Evolutionary conservation across 2,113 vertebrate species (phyloP), one percentile per base, ranked within the genome.

Genomic region (Neotoma lepida): DNA sequence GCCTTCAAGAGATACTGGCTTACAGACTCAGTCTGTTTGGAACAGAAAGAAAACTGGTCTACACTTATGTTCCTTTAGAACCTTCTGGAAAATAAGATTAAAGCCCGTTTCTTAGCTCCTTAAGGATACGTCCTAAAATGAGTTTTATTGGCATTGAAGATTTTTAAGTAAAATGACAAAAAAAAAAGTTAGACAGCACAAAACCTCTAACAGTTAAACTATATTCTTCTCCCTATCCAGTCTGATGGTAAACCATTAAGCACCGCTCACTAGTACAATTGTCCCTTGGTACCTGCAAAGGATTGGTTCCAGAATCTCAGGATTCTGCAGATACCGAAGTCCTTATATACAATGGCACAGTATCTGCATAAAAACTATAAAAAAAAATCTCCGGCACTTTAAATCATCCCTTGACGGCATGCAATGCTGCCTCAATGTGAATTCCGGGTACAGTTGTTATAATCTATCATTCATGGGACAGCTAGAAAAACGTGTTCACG

Each of bases 231-330:
- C 39, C 41, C n/a, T 7, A 2, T 63, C 58, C 9, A 18, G 61
- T 6, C 14, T 1, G 0, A 6, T 0, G 2, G 39, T 4, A 33
- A 70, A 15, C 30, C 0, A 61, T 51, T 4, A 26, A 17, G 0
- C 6, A 17, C 28, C 10, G 8, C 33, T 33, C 18, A 4, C 6
- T 2, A 9, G 41, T 22, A 81, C 51, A 22, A n/a, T 2, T 28
- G 3, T 73, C 80, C 68, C 10, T 13, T 2, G 28, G 64, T 13
- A 86, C n/a, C 70, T 66, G 26, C n/a, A 77, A 61, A 46, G 46
- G 9, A 66, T 9, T 26, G 61, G 35, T 18, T 46, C 49, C 15
- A 80, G 71, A 66, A 44, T 13, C 58, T 15, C 28, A 77, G 84
- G 49, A 78, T 8, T 68, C 20, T 15, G 28, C 30, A 51, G 39